phyloP scores from a whole-genome alignment of 2,113 vertebrate species.

The Pseudonaja textilis region DNA sequence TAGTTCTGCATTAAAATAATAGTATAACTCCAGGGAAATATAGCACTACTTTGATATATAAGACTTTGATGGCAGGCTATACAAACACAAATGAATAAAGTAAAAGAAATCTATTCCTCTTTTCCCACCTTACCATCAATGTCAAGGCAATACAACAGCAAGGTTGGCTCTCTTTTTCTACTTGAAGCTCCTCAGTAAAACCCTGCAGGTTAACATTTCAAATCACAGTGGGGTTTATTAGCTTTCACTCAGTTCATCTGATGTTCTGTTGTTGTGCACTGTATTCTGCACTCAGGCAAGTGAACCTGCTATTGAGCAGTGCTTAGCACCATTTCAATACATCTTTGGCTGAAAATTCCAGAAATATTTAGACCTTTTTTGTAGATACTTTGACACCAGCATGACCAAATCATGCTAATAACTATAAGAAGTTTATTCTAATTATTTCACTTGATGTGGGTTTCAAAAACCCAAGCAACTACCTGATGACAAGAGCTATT shows the following conservation, averaged over 20 bases:
- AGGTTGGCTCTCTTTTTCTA: slow-evolving; percentile 11
- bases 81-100: slow-evolving; percentile 28
- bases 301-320: not conserved
- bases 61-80: slow-evolving; percentile 26
- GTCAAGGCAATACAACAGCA: slow-evolving; percentile 11
- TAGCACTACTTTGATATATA: slow-evolving; percentile 26
- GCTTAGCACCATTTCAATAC: not conserved
- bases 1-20: slow-evolving; percentile 11
- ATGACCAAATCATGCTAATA: not conserved
- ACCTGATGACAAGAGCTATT: not conserved
- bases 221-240: slow-evolving; percentile 31
- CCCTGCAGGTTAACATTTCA: slow-evolving; percentile 21
- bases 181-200: slow-evolving; percentile 9
- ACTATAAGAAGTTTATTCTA: not conserved
- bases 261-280: slow-evolving; percentile 11
- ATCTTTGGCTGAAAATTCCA: slow-evolving; percentile 2
- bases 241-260: not conserved
- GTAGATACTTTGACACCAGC: not conserved
- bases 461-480: not conserved
- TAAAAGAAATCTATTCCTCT: slow-evolving; percentile 7
- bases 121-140: not conserved
- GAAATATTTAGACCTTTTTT: not conserved
- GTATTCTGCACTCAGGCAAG: slow-evolving; percentile 6
- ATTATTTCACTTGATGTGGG: not conserved
- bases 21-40: slow-evolving; percentile 24